Evolutionary conservation across 2,113 vertebrate genomes (phyloP).

Genomic region (Pimephales promelas): DNA sequence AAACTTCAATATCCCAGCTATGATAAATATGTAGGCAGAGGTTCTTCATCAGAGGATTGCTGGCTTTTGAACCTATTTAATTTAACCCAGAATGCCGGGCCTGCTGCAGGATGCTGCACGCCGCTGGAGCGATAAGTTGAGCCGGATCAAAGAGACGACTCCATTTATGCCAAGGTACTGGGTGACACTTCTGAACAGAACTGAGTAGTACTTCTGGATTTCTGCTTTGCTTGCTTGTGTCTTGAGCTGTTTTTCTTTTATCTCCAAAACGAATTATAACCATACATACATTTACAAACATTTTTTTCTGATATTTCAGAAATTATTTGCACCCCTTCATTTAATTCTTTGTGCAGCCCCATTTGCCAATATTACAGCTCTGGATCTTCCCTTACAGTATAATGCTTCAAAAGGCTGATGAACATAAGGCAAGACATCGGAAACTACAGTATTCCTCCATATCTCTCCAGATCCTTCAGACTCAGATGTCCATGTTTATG

Average conservation of each 20-base stretch:
- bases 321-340: no score
- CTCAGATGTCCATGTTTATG: no score
- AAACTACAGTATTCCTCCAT: no score
- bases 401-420: no score
- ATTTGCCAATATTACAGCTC: no score
- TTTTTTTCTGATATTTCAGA: no score
- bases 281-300: no score
- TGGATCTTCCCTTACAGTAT: no score
- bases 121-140: neutral
- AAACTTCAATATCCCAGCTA: neutral
- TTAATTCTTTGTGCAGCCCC: no score
- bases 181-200: neutral
- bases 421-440: no score
- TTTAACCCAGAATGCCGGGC: neutral
- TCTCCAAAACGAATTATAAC: neutral
- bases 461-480: no score
- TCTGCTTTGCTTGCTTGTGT: neutral
- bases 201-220: neutral
- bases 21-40: slow-evolving; percentile 23
- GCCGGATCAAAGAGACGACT: slow-evolving; percentile 1
- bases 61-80: slow-evolving; percentile 26
- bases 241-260: neutral
- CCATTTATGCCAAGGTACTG: slow-evolving; percentile 4
- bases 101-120: slow-evolving; percentile 2
- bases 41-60: slow-evolving; percentile 10